Evolutionary conservation across 2,797 vertebrate genomes (phyloP).

Genomic region (Sciurus carolinensis): DNA sequence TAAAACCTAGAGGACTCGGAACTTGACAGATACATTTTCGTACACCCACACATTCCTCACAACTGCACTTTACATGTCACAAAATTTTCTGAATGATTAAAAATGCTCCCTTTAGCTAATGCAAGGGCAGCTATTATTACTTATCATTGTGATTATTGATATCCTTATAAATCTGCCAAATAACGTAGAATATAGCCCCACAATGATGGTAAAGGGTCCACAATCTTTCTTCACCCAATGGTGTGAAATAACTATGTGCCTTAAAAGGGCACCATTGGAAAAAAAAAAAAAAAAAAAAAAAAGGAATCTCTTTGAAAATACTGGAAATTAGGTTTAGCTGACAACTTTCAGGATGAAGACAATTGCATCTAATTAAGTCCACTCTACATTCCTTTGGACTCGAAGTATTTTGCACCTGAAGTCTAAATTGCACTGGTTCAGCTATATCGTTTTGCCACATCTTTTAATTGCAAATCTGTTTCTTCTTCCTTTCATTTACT

Average conservation of each 20-base stretch:
- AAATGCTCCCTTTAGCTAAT: constrained; percentile 82
- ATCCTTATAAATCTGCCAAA: constrained; percentile 72
- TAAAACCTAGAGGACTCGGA: constrained; percentile 86
- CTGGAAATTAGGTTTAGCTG: constrained; percentile 13
- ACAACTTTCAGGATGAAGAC: constrained; percentile 69
- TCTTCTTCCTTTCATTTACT: constrained; percentile 81
- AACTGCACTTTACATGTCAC: constrained; percentile 90
- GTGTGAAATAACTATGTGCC: constrained; percentile 18
- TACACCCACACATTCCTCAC: constrained; percentile 90
- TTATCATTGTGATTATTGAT: constrained; percentile 76
- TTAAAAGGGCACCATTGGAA: constrained; percentile 32
- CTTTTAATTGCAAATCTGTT: constrained; percentile 76
- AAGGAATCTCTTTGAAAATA: constrained; percentile 53
- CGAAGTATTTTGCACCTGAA: constrained; percentile 72
- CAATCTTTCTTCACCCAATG: constrained; percentile 23
- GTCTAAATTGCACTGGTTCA: constrained; percentile 51
- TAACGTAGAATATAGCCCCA: constrained; percentile 22
- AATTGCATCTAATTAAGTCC: constrained; percentile 74
- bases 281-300: not conserved
- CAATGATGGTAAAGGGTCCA: constrained; percentile 25
- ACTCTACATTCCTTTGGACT: constrained; percentile 58
- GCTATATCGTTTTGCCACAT: constrained; percentile 28
- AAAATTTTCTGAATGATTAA: constrained; percentile 83
- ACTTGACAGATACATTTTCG: constrained; percentile 85
- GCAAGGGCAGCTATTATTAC: constrained; percentile 79